Evolutionary conservation across 2,113 vertebrate genomes (phyloP), one percentile per base, ranked within the genome.

Genomic region (Hippolais icterina): DNA sequence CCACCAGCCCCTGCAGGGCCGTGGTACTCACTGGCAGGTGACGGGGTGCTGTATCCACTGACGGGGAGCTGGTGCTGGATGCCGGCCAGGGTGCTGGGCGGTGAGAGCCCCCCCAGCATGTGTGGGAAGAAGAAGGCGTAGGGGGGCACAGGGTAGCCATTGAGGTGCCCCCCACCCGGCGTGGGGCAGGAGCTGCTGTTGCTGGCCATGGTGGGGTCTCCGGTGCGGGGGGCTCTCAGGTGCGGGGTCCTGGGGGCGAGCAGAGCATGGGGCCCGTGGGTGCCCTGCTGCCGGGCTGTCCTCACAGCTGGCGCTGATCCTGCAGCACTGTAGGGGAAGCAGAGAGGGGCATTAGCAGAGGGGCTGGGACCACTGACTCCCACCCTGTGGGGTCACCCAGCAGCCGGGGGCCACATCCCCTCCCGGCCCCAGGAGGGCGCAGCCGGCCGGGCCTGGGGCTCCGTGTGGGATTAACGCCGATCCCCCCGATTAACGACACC

Each of bases 71-170:
- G 98, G 96, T 98, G 98, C 87, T 98, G 98, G 94, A 98, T 97
- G 78, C 98, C 98, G 3, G 98, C 97, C 89, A 99, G 96, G 2
- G 97, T 89, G 20, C 99, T 98, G 7, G 99, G 98, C 0, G 99
- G 99, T 0, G 99, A 99, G 46, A 99, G 98, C 71, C 99, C 98
- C 64, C 99, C 99, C 85, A 99, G 90, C 98, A 99, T 98, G 87
- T 99, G 99, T 6, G 99, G 99, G 94, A 99, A 99, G 98, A 99
- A 99, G 98, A 99, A 99, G 97, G 99, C 99, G 66, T 99, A 99
- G 96, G 98, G 98, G 91, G 99, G 98, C 97, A 99, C 98, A 0
- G 99, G 99, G 97, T 99, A 99, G 77, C 99, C 98, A 41, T 98
- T 99, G 87, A 99, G 98, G 98, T 99, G 99, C 90, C 98, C 98